These are phyloP conservation scores for Neodon shergylaensis DNA, from an alignment of 2,113 vertebrate species.

Conservation along the genomic window DNA sequence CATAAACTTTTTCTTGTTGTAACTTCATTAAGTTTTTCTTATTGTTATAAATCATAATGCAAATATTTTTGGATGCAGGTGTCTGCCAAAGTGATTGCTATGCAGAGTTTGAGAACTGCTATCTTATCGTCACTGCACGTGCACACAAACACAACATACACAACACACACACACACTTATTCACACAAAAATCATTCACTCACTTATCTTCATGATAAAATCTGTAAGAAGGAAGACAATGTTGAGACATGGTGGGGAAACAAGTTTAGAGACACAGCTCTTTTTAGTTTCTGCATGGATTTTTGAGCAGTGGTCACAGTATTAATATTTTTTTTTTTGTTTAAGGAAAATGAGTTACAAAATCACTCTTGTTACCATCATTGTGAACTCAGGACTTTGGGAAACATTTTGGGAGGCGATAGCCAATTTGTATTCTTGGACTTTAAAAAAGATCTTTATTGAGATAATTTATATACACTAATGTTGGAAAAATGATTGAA, in stretches of 20 bases:
- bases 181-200: background rate
- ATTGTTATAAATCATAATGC: background rate
- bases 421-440: background rate
- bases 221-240: background rate
- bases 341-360: background rate
- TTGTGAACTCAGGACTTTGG: background rate
- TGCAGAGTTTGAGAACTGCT: background rate
- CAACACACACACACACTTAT: background rate
- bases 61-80: background rate
- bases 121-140: background rate
- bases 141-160: background rate
- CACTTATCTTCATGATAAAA: background rate
- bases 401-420: background rate
- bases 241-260: background rate
- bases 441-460: background rate
- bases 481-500: background rate
- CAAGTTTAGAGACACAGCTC: background rate
- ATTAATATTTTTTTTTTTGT: background rate
- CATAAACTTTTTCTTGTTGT: background rate
- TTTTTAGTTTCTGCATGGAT: fast-evolving
- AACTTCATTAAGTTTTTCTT: background rate
- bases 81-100: background rate
- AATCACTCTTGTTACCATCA: fast-evolving
- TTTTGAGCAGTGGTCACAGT: background rate
- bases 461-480: conserved; percentile 29